Conservation (phyloP, 2,113 vertebrate genomes). For the Nycticryphes semicollaris region DNA sequence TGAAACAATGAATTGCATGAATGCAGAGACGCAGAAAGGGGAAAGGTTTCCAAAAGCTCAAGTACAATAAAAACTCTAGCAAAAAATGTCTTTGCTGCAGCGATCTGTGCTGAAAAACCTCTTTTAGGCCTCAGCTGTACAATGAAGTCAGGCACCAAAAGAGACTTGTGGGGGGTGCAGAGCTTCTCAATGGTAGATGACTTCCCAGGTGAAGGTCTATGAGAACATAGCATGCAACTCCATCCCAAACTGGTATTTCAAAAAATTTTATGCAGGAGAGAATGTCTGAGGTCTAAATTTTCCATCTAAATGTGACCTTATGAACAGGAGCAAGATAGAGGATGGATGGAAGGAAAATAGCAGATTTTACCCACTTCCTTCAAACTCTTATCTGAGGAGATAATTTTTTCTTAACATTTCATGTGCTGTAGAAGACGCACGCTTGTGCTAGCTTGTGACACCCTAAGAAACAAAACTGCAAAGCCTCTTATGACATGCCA, state of each 20-base stretch:
- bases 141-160: background rate
- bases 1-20: background rate
- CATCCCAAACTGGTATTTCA: background rate
- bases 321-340: background rate
- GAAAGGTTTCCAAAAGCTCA: background rate
- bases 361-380: background rate
- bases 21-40: background rate
- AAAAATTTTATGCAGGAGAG: background rate
- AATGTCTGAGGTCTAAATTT: background rate
- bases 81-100: background rate
- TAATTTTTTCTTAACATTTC: background rate
- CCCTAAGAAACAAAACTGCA: constrained; percentile 41
- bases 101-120: background rate
- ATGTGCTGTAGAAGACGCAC: background rate
- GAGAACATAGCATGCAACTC: background rate
- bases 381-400: background rate
- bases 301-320: background rate
- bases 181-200: background rate
- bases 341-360: background rate
- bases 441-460: constrained; percentile 36
- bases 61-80: background rate
- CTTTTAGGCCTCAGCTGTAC: background rate
- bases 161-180: background rate
- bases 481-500: constrained; percentile 53
- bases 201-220: background rate